Evolutionary conservation across 2,113 vertebrate genomes (phyloP), one percentile per base, ranked within the genome.

Genomic region (Saguinus midas): DNA sequence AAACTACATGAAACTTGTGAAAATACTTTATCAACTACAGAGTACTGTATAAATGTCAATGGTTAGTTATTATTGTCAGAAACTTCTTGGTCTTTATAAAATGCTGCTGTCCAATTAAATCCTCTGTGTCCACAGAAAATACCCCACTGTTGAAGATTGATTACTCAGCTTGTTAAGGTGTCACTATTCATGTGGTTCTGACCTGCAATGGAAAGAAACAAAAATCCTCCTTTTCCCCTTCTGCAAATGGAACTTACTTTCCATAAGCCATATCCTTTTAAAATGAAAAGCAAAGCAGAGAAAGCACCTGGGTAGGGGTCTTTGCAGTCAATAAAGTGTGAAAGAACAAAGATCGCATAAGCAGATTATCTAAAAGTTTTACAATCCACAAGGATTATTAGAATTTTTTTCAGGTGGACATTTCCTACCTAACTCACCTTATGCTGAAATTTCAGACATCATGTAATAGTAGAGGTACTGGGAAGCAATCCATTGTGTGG

Each of bases 111-210:
- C 92, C 11, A 8, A 23, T 88, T 45, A 35, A 16, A 27, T 82
- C 52, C 50, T 97, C 85, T 73, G 25, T 57, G 52, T 75, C 55
- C 92, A 79, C 35, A 93, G 87, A 83, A 96, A 97, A 91, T 52
- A 76, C 7, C 58, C 50, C 43, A 18, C 45, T 80, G 48, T 50
- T 73, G 8, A 96, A 88, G 87, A 81, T 7, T 75, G 35, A 85
- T 91, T 89, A 81, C 66, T 87, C 57, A 64, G 70, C 40, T 68
- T 90, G 23, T 55, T 85, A 82, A 64, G 55, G n/a, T 25, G 84
- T 95, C 18, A 17, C 82, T 94, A 75, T 73, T 90, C 10, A n/a
- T 37, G 7, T 64, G 12, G 64, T n/a, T 79, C 64, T 66, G 57
- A 58, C 37, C 86, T 57, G 21, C 57, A 45, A 11, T 64, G 45